phyloP scores from a whole-genome alignment of 2,888 invertebrate genomes.

The Aphodius sticticus region DNA sequence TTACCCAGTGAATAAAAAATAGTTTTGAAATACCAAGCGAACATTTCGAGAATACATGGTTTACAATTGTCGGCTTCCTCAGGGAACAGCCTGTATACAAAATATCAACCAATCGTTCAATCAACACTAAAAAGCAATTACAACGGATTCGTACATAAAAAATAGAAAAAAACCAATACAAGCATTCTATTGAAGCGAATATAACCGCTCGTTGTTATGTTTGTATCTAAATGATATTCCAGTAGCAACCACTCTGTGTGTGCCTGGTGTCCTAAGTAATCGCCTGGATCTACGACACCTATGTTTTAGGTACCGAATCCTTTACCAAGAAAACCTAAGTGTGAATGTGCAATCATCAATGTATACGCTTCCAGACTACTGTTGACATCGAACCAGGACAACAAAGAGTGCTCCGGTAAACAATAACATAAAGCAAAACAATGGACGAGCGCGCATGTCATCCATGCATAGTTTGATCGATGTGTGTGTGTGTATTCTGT shows the following conservation, averaged over 20 bases:
- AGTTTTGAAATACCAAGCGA: too few relatives aligned
- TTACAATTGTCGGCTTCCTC: too few relatives aligned
- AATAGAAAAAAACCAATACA: too few relatives aligned
- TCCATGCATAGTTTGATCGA: slow-evolving; percentile 54
- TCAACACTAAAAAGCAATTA: too few relatives aligned
- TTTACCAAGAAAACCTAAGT: background rate
- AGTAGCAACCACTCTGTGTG: background rate
- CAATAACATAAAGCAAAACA: slow-evolving; percentile 25
- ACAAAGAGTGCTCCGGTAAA: slow-evolving; percentile 9
- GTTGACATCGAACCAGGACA: background rate
- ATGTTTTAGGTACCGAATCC: background rate
- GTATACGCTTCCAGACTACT: background rate
- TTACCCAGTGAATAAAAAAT: too few relatives aligned
- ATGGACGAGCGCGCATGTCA: slow-evolving; percentile 49
- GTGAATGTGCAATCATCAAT: background rate
- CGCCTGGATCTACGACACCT: background rate
- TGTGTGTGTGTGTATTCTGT: slow-evolving; percentile 42
- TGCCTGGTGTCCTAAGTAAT: background rate
- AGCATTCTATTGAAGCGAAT: background rate
- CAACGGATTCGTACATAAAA: too few relatives aligned
- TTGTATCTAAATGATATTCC: background rate
- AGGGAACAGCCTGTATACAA: too few relatives aligned
- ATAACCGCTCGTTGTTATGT: background rate
- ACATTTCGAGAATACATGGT: too few relatives aligned
- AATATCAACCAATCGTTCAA: too few relatives aligned